phyloP scores from a whole-genome alignment of 1,140 invertebrate species.

The Halesus radiatus region DNA sequence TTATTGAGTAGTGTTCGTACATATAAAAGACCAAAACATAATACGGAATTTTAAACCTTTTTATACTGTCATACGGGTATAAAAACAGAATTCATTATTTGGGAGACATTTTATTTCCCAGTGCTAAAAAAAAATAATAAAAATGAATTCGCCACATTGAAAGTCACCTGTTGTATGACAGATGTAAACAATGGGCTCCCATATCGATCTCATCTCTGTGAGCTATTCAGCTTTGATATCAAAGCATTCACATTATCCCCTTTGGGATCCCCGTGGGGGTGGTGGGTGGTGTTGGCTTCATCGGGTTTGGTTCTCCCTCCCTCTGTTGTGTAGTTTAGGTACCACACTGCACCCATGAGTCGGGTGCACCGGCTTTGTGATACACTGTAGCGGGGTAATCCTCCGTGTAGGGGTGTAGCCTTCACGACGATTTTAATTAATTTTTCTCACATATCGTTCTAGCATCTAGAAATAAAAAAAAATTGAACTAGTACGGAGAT shows the following conservation, averaged over 20 bases:
- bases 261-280: neutral
- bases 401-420: conserved; percentile 32
- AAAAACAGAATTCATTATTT: too few species aligned
- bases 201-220: conserved; percentile 6
- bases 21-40: too few species aligned
- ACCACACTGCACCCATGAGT: conserved; percentile 22
- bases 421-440: neutral
- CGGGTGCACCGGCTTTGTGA: conserved; percentile 46
- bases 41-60: too few species aligned
- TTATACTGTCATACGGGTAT: too few species aligned
- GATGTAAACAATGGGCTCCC: conserved; percentile 12
- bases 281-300: conserved; percentile 9
- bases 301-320: neutral
- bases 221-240: conserved; percentile 1
- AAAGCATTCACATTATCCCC: conserved; percentile 14
- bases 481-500: too few species aligned
- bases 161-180: conserved; percentile 31
- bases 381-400: conserved; percentile 47
- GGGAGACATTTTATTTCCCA: too few species aligned
- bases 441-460: too few species aligned
- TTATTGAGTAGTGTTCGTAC: too few species aligned
- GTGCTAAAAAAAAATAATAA: too few species aligned
- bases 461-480: too few species aligned
- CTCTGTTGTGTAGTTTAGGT: neutral
- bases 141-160: neutral